Base-by-base conservation (phyloP, 2,113 vertebrate species). In the Passer montanus region DNA sequence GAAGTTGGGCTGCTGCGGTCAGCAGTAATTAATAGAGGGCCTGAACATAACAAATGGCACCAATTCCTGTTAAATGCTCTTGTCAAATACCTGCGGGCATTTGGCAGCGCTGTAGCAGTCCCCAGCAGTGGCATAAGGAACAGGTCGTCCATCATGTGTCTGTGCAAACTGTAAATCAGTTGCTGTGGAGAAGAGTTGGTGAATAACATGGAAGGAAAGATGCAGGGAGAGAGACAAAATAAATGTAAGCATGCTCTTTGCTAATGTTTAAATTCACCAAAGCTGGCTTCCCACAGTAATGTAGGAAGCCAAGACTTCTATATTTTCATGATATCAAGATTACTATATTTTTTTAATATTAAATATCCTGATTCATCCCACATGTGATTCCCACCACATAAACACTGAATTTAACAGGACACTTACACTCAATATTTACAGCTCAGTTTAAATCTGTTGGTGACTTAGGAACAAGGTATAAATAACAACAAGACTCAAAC, bases 61-160 rank as follows among this genome's bases (percentile, higher is more conserved):
- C 55, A 49, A 33, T 41, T 53, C 33, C 70, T 90, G 22, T 9
- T 31, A 95, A 92, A 86, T 39, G 41, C 39, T 92, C 21, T 46
- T 81, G 67, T 89, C 70, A 90, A 97, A 88, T 98, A 99, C 99
- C 99, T 99, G 99, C 7, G 99, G 99, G 96, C 99, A 99, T 52
- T 97, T 98, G 94, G 98, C 98, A 33, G 99, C 99, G 13, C 99
- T 99, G 97, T 99, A 99, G 97, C 99, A 99, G 97, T 99, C 99
- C 91, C 99, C 99, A 55, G 99, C 99, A 37, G 99, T 99, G 94
- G 99, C 99, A 49, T 99, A 99, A 35, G 99, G 99, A 79, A 99
- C 98, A 2, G 98, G 98, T 69, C 99, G 98, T 50, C 99, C 99
- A 83, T 99, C 98, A 9, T 93, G 98, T 13, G 99, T 99, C 89